Conservation (phyloP, 2,113 vertebrate species). For the Paedocypris sp. region DNA sequence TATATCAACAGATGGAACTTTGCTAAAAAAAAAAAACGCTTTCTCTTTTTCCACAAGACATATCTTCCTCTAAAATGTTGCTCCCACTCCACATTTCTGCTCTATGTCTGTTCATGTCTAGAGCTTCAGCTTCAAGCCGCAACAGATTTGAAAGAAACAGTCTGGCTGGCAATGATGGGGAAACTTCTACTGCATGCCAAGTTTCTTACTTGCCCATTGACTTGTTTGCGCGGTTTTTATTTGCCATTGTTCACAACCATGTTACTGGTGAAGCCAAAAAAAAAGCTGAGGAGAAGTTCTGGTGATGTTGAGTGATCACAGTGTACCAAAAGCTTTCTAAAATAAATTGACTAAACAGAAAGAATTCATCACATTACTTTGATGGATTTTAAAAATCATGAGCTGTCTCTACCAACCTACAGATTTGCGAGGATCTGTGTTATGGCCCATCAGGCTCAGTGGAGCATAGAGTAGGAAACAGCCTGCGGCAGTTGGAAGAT, state of each 20-base stretch:
- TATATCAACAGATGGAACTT: conserved; percentile 49
- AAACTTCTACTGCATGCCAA: conserved; percentile 27
- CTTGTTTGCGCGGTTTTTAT: conserved; percentile 33
- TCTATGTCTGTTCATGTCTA: not conserved
- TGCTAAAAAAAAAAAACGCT: conserved; percentile 5
- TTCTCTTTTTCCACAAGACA: not conserved
- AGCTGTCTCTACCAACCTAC: not conserved
- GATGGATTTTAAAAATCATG: not conserved
- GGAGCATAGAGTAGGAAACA: not conserved
- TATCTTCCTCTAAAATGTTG: not conserved
- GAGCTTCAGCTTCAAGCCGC: conserved; percentile 24
- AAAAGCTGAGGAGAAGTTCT: no score
- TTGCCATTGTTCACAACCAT: no score
- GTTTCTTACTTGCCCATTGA: conserved; percentile 41
- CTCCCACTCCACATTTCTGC: not conserved
- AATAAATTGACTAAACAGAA: no score
- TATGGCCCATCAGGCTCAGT: not conserved
- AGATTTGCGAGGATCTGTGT: not conserved
- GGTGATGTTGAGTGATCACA: no score
- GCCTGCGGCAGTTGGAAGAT: not conserved
- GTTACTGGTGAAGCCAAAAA: no score
- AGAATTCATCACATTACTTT: no score
- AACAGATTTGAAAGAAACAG: conserved; percentile 21
- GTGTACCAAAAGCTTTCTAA: no score
- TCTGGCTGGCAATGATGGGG: conserved; percentile 3